These are phyloP conservation scores for Thaumatotibia leucotreta DNA, from an alignment of 1,140 invertebrate genomes.

Conservation along the genomic window DNA sequence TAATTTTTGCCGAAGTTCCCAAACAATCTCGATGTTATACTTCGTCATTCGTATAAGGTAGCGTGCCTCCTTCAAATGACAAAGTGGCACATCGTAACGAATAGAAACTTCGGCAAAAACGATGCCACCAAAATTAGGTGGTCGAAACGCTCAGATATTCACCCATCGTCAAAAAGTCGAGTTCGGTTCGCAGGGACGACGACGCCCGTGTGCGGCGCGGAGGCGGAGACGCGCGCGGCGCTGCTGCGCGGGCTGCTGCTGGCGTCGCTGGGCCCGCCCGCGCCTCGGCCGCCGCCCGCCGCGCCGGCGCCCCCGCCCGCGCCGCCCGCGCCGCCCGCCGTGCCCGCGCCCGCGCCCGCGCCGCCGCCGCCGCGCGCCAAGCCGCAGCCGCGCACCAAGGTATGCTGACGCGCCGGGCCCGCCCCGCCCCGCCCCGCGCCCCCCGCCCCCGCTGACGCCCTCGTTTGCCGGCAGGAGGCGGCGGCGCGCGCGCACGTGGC, in stretches of 20 bases:
- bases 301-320: constrained; percentile 27
- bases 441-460: constrained; percentile 25
- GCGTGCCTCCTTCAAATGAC: no score
- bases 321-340: constrained; percentile 11
- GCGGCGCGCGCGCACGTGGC: constrained; percentile 30
- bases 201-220: constrained; percentile 26
- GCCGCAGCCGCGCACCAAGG: constrained; percentile 54
- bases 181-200: constrained; percentile 31
- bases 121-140: no score
- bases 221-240: constrained; percentile 54
- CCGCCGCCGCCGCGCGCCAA: constrained; percentile 45
- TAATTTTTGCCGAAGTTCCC: no score
- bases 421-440: constrained; percentile 29
- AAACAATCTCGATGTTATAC: no score
- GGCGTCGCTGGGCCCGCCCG: constrained; percentile 50
- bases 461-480: constrained; percentile 39
- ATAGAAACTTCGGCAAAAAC: no score
- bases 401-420: constrained; percentile 23
- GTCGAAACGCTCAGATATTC: no score
- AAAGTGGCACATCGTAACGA: no score
- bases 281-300: constrained; percentile 36
- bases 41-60: no score
- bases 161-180: no score
- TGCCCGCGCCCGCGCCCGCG: constrained; percentile 27
- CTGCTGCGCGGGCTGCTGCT: constrained; percentile 57